Conservation (phyloP, 1,140 invertebrate species). For the Bathynomus jamesi region DNA sequence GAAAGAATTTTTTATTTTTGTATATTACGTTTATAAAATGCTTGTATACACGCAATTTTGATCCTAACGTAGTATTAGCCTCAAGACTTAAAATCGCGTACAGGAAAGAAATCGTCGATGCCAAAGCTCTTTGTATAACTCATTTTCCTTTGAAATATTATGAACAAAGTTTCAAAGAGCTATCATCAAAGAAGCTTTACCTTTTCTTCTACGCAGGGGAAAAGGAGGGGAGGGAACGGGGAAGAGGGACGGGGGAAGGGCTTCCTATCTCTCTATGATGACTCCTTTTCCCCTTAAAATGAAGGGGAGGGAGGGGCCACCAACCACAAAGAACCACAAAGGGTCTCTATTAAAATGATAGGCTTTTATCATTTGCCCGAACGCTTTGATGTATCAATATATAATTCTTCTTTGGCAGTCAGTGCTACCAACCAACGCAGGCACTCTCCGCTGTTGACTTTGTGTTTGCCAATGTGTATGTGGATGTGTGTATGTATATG, state of each 20-base stretch:
- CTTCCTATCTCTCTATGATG: background rate
- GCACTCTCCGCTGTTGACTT: slow-evolving; percentile 13
- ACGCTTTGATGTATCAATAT: slow-evolving; percentile 35
- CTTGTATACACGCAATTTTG: background rate
- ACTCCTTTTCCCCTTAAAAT: background rate
- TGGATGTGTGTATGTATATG: background rate
- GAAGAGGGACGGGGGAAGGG: slow-evolving; percentile 1
- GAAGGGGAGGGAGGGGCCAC: slow-evolving; percentile 3
- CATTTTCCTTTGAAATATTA: background rate
- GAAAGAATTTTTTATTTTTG: background rate
- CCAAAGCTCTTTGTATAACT: background rate
- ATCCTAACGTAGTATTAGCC: background rate
- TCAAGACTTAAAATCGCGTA: no score
- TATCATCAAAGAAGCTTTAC: background rate
- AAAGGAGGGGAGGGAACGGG: background rate
- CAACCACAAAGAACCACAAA: slow-evolving; percentile 35
- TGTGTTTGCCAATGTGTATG: background rate
- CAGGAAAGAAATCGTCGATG: background rate
- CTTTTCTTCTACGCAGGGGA: slow-evolving; percentile 1
- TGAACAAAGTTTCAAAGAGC: background rate
- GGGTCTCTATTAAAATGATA: slow-evolving; percentile 36
- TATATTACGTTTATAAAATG: background rate
- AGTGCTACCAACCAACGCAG: background rate
- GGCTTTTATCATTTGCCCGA: slow-evolving; percentile 34
- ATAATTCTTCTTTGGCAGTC: slow-evolving; percentile 23